Evolutionary conservation across 2,797 vertebrate genomes (phyloP).

Genomic region (Etheostoma perlongum): DNA sequence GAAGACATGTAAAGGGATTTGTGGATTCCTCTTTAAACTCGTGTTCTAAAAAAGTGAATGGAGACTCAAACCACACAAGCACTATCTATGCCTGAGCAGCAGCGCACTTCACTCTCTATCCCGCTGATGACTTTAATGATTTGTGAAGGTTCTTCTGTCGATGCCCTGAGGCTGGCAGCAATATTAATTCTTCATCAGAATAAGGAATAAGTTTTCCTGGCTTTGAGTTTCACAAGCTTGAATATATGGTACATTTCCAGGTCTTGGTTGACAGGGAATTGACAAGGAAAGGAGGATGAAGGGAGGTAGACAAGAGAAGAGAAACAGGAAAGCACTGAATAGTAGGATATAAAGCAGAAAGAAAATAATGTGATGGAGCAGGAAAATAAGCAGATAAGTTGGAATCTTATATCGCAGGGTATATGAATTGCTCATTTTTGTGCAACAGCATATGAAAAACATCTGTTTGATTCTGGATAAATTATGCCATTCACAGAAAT

Average conservation of each 20-base stretch:
- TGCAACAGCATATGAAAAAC: not conserved
- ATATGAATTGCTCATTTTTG: not conserved
- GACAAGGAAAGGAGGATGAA: constrained; percentile 6
- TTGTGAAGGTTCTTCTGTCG: constrained; percentile 39
- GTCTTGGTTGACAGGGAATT: constrained; percentile 9
- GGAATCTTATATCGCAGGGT: not conserved
- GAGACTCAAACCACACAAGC: constrained; percentile 9
- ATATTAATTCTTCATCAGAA: constrained; percentile 58
- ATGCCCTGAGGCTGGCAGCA: constrained; percentile 42
- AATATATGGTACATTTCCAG: constrained; percentile 43
- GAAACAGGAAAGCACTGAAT: not conserved
- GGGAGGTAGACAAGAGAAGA: not conserved
- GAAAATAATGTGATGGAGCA: not conserved
- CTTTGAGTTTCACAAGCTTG: constrained; percentile 42
- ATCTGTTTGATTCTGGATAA: constrained; percentile 32
- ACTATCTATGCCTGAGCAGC: constrained; percentile 13
- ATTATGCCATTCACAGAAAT: constrained; percentile 6
- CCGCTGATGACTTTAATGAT: constrained; percentile 47
- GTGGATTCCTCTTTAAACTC: constrained; percentile 1
- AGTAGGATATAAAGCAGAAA: not conserved
- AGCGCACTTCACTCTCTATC: constrained; percentile 13
- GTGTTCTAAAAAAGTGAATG: constrained; percentile 12
- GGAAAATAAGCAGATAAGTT: not conserved
- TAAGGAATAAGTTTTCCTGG: constrained; percentile 44
- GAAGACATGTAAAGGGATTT: not conserved